These are phyloP conservation scores for Epistrophe eligans DNA, from an alignment of 2,888 invertebrate species.

Conservation along the genomic window DNA sequence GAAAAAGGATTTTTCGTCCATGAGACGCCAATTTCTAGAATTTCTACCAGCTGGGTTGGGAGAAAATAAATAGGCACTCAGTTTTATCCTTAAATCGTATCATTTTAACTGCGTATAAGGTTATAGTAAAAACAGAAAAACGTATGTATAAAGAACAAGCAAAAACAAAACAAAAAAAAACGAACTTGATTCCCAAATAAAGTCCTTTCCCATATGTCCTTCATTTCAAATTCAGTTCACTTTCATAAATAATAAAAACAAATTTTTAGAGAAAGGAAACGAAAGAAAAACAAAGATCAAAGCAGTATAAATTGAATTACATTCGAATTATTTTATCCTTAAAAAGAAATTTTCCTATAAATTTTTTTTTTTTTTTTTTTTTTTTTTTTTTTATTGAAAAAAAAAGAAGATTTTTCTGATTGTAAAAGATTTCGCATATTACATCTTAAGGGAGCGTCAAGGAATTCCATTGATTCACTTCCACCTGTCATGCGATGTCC, in stretches of 20 bases:
- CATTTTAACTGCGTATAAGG: conserved; percentile 36
- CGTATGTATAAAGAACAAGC: background rate
- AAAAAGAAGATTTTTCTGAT: conserved; percentile 43
- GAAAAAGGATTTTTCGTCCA: conserved; percentile 54
- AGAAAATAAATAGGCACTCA: conserved; percentile 57
- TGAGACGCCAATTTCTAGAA: conserved; percentile 53
- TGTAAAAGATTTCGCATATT: conserved; percentile 49
- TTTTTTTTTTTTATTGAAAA: background rate
- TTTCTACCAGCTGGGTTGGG: conserved; percentile 35
- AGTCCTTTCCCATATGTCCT: conserved; percentile 67
- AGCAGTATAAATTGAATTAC: conserved; percentile 68
- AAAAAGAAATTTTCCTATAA: conserved; percentile 27
- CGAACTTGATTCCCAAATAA: conserved; percentile 29
- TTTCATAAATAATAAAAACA: conserved; percentile 75
- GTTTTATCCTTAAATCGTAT: conserved; percentile 57
- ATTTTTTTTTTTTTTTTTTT: background rate
- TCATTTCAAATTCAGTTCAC: conserved; percentile 71
- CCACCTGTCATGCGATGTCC: conserved; percentile 58
- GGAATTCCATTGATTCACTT: conserved; percentile 28
- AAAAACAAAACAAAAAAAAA: too few relatives aligned
- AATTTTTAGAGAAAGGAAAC: conserved; percentile 39
- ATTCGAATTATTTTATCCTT: conserved; percentile 56
- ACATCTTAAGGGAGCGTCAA: conserved; percentile 38
- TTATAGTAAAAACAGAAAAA: conserved; percentile 18
- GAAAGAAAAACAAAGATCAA: conserved; percentile 22